Percentiles rank a stretch among this genome's conserved stretches.
Evolutionary conservation across 2,113 vertebrate species (phyloP).

Genomic region (Acrocephalus kingi): DNA sequence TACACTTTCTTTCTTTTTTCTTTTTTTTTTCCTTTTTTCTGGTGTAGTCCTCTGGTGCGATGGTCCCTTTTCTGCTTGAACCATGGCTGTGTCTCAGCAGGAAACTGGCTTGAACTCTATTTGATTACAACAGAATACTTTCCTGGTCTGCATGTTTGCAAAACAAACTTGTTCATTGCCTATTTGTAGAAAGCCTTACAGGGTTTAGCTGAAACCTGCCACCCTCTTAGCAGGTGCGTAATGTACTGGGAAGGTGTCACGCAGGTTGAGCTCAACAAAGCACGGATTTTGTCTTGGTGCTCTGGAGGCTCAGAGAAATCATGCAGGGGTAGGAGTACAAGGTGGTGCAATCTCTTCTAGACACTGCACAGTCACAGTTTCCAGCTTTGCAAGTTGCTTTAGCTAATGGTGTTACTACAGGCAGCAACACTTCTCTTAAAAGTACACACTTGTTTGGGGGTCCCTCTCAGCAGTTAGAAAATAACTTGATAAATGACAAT

Average conservation of each 20-base stretch:
- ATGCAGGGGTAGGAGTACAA: rapidly evolving
- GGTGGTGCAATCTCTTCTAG: background rate
- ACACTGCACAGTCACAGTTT: background rate
- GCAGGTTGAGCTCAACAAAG: background rate
- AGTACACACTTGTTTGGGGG: background rate
- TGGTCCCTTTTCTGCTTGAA: background rate
- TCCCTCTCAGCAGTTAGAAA: background rate
- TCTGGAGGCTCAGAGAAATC: background rate
- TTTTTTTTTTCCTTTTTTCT: background rate
- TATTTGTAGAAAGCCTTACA: background rate
- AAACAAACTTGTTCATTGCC: background rate
- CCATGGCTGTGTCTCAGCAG: background rate
- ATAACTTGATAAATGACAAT: background rate
- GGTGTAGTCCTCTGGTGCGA: background rate
- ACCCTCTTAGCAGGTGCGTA: background rate
- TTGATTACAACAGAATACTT: background rate
- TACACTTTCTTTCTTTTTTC: background rate
- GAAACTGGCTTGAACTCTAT: background rate
- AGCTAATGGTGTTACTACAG: background rate
- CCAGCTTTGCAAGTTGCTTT: background rate
- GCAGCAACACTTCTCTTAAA: background rate
- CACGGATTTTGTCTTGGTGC: background rate
- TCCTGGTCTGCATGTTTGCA: background rate
- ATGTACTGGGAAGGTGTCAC: background rate
- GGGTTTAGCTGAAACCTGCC: background rate